phyloP scores from a whole-genome alignment of 2,797 vertebrate species.

The Gymnodraco acuticeps region DNA sequence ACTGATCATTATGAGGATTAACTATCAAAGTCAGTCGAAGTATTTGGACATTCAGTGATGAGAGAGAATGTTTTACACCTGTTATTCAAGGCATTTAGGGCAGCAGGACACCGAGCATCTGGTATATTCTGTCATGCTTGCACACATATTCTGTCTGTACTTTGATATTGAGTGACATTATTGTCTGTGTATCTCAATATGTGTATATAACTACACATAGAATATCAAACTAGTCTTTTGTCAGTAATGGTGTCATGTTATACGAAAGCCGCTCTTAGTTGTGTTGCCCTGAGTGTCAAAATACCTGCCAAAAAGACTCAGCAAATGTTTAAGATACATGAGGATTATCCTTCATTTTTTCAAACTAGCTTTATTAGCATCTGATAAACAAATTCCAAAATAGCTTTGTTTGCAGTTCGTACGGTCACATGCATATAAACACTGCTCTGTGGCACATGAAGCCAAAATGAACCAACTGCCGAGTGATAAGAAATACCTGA shows the following conservation, averaged over 20 bases:
- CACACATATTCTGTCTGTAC: background rate
- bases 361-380: background rate
- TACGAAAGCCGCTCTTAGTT: too few species aligned
- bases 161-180: background rate
- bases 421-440: too few species aligned
- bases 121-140: background rate
- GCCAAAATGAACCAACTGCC: too few species aligned
- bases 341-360: background rate
- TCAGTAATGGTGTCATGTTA: too few species aligned
- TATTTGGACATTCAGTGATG: constrained; percentile 33
- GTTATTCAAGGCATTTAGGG: constrained; percentile 5
- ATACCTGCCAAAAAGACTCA: too few species aligned
- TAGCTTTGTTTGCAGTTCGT: too few species aligned
- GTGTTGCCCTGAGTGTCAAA: too few species aligned
- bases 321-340: too few species aligned
- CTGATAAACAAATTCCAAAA: background rate
- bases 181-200: background rate
- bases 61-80: constrained; percentile 19
- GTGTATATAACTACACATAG: too few species aligned
- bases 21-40: constrained; percentile 31
- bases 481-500: too few species aligned
- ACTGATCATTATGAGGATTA: constrained; percentile 48
- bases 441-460: too few species aligned
- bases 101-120: background rate
- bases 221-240: too few species aligned